Conservation (phyloP, 2,888 invertebrate genomes). For the Alviniconcha strummeri region DNA sequence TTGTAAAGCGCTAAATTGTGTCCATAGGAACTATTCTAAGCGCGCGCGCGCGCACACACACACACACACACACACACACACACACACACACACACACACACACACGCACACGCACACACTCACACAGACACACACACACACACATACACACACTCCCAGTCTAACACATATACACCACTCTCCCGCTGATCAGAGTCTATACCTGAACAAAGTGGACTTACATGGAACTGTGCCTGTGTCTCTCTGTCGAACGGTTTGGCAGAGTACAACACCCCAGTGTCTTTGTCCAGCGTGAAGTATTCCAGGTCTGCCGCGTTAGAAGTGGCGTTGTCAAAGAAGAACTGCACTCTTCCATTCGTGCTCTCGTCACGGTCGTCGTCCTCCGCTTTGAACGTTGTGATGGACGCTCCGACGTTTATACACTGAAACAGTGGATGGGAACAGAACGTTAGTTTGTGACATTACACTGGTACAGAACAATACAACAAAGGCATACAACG, state of each 20-base stretch:
- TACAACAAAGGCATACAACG: no score
- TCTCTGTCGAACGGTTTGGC: slow-evolving; percentile 10
- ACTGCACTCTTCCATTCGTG: slow-evolving; percentile 37
- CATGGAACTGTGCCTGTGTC: background rate
- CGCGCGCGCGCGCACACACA: background rate
- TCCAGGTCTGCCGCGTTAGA: slow-evolving; percentile 9
- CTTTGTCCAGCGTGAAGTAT: slow-evolving; percentile 28
- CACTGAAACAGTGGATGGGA: slow-evolving; percentile 39
- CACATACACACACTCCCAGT: background rate
- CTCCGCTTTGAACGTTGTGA: slow-evolving; percentile 35
- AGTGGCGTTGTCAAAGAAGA: slow-evolving; percentile 28
- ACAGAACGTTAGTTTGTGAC: no score
- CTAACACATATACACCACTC: no score
- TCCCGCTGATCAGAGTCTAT: no score
- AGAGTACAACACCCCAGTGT: slow-evolving; percentile 26
- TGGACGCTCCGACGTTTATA: background rate
- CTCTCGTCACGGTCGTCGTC: slow-evolving; percentile 36
- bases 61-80: background rate
- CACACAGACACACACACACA: background rate
- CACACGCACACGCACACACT: background rate
- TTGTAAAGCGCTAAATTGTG: no score
- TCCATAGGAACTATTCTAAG: background rate
- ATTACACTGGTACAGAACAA: no score
- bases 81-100: background rate
- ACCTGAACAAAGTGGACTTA: no score